These are phyloP conservation scores for Amphimallon solstitiale DNA, from an alignment of 2,888 invertebrate genomes.

Conservation along the genomic window DNA sequence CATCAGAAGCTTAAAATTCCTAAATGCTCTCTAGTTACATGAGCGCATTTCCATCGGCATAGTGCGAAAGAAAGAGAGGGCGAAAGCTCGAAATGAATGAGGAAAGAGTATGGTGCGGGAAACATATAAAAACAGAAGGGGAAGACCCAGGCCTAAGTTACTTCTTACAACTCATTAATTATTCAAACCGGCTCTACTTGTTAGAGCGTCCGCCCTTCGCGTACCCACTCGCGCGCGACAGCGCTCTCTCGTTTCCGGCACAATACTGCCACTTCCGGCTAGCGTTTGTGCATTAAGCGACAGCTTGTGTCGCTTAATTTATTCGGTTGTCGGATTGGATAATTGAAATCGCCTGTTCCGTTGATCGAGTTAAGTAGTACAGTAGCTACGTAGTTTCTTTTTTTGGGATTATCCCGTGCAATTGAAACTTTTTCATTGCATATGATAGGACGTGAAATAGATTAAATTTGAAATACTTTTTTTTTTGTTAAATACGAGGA, in stretches of 20 bases:
- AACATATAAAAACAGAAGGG: conserved; percentile 58
- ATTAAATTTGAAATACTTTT: too few species aligned
- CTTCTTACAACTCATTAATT: conserved; percentile 65
- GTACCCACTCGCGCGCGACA: conserved; percentile 52
- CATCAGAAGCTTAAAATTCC: conserved; percentile 56
- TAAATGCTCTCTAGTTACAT: conserved; percentile 54
- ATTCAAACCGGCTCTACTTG: conserved; percentile 59
- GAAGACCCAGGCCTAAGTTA: conserved; percentile 60
- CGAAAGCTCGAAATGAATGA: conserved; percentile 46
- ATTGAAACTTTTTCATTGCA: too few species aligned
- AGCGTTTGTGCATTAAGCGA: conserved; percentile 50
- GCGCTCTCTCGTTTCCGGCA: conserved; percentile 53
- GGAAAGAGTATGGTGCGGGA: conserved; percentile 7
- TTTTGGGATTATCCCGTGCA: background rate
- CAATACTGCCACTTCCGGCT: conserved; percentile 58
- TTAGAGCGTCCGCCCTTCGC: conserved; percentile 46
- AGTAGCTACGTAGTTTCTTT: background rate
- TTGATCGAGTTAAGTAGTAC: conserved; percentile 27
- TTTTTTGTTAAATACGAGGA: too few species aligned
- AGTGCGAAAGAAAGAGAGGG: conserved; percentile 19
- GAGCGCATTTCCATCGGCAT: conserved; percentile 52
- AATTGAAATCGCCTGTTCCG: conserved; percentile 51
- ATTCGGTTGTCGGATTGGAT: conserved; percentile 44
- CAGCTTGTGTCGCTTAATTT: conserved; percentile 50
- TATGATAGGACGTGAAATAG: too few species aligned